Evolutionary conservation across 2,888 invertebrate species (phyloP), one percentile per base, ranked within the genome.

Genomic region (Apodemia duryi): DNA sequence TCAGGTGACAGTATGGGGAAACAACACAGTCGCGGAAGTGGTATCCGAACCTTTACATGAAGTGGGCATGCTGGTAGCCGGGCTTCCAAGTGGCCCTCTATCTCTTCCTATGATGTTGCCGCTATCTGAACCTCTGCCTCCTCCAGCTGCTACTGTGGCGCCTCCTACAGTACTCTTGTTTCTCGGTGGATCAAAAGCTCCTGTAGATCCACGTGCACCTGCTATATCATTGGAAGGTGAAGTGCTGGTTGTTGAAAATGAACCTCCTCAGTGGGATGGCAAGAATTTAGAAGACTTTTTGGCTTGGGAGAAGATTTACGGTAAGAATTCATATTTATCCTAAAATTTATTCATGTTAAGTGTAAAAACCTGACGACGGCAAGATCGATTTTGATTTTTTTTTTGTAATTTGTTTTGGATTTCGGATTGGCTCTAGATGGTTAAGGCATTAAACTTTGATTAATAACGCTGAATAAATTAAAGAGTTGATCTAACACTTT

Each of bases 121-220:
- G 0, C 70, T 89, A 32, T 85, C 88, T 0, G 76, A 81, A 0
- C 88, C 91, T 0, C 74, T 79, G 1, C 73, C 80, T 2, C 73
- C 77, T 0, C 73, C 80, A 0, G 72, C 76, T 1, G 75, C 71
- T 2, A 67, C 83, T 0, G 67, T 77, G 0, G 75, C 82, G 0
- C 87, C 92, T 5, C 90, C 90, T 0, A 79, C 83, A 0, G 91
- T 93, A 0, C 79, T 93, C 57, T 83, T 94, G 61, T 91, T 93
- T 67, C 90, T 94, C 49, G 94, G 94, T 52, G 94, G 94, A 1
- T 94, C 94, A 7, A 92, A 93, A 75, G 94, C 94, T 38, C 94
- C 94, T 49, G 93, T 94, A 57, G 94, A 94, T 71, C 92, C 93
- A 0, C 87, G 92, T 65, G 93, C 94, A 2, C 91, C 92, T 61